Evolutionary conservation across 1,140 invertebrate species (phyloP), one percentile per base, ranked within the genome.

Genomic region (Solenopsis fugax): DNA sequence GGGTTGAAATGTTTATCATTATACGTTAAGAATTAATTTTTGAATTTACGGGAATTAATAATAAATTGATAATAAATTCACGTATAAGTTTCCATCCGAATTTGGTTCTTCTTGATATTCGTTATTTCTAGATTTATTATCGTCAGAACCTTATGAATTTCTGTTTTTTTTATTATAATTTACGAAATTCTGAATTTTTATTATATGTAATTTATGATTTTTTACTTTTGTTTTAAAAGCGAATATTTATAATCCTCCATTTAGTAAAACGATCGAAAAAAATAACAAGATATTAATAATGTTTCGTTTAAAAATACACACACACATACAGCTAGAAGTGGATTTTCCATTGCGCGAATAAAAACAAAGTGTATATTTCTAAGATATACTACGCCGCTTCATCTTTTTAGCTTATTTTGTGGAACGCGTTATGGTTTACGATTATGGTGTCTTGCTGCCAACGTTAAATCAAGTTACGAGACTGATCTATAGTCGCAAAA

Each of bases 381-480:
- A 62, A 77, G 37, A 58, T 24, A 45, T 58, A 76, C 41, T 62
- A 18, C 16, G 37, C 56, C 21, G 58, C 34, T 48, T 45, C 5
- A 34, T 77, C 48, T 41, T 81, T 69, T 54, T 41, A 48, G 7
- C 76, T 81, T 69, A 62, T 81, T 81, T 71, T 18, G 69, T 54
- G 21, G 54, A 41, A 71, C 13, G 21, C 45, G 48, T 81, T 56
- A 69, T 69, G 29, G 48, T 41, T 52, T 81, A 81, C n/a, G 75
- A 37, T 77, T 45, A 45, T 34, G 45, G 62, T 45, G 52, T 48
- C 67, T 58, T 73, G 12, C n/a, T 45, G 21, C 29, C 34, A 71
- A 82, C 37, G 41, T 21, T 21, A 10, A 50, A 62, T 34, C 85
- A 81, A 87, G 89, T 90, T 87, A 90, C 52, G 77, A 34, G 54